Evolutionary conservation across 2,113 vertebrate species (phyloP).

Genomic region (Chamaea fasciata): DNA sequence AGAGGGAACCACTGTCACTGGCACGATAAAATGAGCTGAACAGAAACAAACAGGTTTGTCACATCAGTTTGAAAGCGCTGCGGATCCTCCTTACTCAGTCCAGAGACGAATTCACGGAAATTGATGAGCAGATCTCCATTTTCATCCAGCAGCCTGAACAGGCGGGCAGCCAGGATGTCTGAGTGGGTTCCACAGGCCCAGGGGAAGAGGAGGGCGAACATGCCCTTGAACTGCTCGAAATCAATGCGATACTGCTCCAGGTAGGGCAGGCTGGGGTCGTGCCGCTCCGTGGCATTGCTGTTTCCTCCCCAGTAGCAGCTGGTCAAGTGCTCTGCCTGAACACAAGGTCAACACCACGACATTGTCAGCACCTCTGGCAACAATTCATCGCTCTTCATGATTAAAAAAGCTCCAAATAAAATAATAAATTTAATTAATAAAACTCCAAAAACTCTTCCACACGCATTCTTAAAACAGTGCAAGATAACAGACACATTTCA

Average conservation of each 20-base stretch:
- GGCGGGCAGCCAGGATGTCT: slow-evolving; percentile 81
- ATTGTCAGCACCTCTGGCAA: neutral
- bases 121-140: slow-evolving; percentile 93
- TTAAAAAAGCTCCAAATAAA: neutral
- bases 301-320: slow-evolving; percentile 98
- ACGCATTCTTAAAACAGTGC: neutral
- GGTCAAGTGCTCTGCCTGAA: slow-evolving; percentile 92
- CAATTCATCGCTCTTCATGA: neutral
- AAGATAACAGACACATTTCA: neutral
- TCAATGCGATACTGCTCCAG: slow-evolving; percentile 98
- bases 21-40: neutral
- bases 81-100: slow-evolving; percentile 79
- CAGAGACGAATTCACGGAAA: slow-evolving; percentile 92
- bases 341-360: neutral
- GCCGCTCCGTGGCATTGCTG: slow-evolving; percentile 88
- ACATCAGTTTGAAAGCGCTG: too few species aligned
- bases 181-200: slow-evolving; percentile 90
- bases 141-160: slow-evolving; percentile 90
- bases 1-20: neutral
- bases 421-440: too few species aligned
- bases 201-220: slow-evolving; percentile 89
- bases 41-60: neutral
- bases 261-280: slow-evolving; percentile 96
- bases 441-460: neutral
- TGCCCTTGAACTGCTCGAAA: slow-evolving; percentile 92